Evolutionary conservation across 2,113 vertebrate genomes (phyloP), one percentile per base, ranked within the genome.

Genomic region (Petromus typicus): DNA sequence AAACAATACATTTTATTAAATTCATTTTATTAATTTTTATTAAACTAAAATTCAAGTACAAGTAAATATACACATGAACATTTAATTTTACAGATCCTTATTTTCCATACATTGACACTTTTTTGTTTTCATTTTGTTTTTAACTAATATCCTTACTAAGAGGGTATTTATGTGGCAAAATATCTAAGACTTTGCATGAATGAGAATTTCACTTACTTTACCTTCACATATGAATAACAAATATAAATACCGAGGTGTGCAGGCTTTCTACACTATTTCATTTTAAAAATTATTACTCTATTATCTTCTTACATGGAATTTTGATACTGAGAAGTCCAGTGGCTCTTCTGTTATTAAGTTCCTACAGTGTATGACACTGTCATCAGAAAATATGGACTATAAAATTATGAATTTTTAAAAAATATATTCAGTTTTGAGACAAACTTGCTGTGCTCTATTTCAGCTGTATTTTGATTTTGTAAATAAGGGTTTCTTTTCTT

Each of bases 241-340:
- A 78, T 93, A 94, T 91, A 94, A 96, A 94, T 89, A 84, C 5
- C 91, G 34, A 94, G 9, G 16, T 86, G 37, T 93, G 84, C 94
- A 85, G 69, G 37, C 43, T 91, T 91, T 20, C 25, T 32, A 69
- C 23, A 5, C 9, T 3, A 7, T 94, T 37, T 59, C 23, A 81
- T 23, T 86, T 86, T 93, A 71, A 30, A 96, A 96, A 97, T 94
- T 87, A 96, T 96, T 94, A 61, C 67, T 76, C 76, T 43, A 93
- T 86, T 94, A 96, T 87, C 63, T 84, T 89, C 11, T n/a, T n/a
- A 25, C 30, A 59, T 94, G 25, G 89, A 84, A 48, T 56, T 95
- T 94, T 95, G 90, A 48, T 63, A 86, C 12, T 76, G 61, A 95
- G 56, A 95, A 92, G 13, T 76, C 34, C 3, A 27, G 18, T 87